Percentiles rank a stretch among this genome's conserved stretches.
Conservation (phyloP, 1,140 invertebrate species). For the Aethina tumida region DNA sequence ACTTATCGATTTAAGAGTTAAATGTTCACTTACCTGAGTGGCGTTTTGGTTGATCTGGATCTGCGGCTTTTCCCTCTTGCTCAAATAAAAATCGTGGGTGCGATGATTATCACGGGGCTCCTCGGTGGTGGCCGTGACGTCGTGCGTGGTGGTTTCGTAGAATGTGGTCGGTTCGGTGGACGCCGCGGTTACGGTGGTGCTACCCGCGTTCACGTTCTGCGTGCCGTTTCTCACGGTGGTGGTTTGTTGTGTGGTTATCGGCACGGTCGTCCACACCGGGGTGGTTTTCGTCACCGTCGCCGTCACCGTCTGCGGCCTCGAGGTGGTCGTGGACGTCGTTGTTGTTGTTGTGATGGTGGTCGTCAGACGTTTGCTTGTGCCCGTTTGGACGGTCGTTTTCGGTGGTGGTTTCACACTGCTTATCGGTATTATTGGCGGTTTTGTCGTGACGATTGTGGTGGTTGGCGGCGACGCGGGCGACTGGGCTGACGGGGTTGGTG, state of each 20-base stretch:
- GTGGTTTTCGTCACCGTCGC: slow-evolving; percentile 6
- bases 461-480: slow-evolving; percentile 7
- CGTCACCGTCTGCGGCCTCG: slow-evolving; percentile 6
- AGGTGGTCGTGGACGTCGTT: slow-evolving; percentile 15
- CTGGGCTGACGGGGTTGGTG: slow-evolving; percentile 8
- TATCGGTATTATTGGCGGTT: slow-evolving; percentile 8
- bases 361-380: neutral
- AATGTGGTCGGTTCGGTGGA: slow-evolving; percentile 16
- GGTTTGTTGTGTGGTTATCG: slow-evolving; percentile 4
- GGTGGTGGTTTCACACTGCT: slow-evolving; percentile 9
- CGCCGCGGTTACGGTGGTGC: slow-evolving; percentile 9
- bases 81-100: slow-evolving; percentile 31
- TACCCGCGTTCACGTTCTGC: slow-evolving; percentile 6
- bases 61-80: slow-evolving; percentile 39
- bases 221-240: slow-evolving; percentile 8
- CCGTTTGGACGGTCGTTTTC: slow-evolving; percentile 10
- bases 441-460: slow-evolving; percentile 8
- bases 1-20: too few relatives aligned
- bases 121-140: slow-evolving; percentile 34
- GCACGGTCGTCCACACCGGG: slow-evolving; percentile 9
- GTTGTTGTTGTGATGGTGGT: slow-evolving; percentile 8
- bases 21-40: slow-evolving; percentile 47
- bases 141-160: slow-evolving; percentile 26
- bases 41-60: slow-evolving; percentile 44
- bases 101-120: slow-evolving; percentile 41